Percentiles rank a stretch among this genome's conserved stretches.
phyloP scores from a whole-genome alignment of 2,797 vertebrate species.

The Chrysocyon brachyurus region DNA sequence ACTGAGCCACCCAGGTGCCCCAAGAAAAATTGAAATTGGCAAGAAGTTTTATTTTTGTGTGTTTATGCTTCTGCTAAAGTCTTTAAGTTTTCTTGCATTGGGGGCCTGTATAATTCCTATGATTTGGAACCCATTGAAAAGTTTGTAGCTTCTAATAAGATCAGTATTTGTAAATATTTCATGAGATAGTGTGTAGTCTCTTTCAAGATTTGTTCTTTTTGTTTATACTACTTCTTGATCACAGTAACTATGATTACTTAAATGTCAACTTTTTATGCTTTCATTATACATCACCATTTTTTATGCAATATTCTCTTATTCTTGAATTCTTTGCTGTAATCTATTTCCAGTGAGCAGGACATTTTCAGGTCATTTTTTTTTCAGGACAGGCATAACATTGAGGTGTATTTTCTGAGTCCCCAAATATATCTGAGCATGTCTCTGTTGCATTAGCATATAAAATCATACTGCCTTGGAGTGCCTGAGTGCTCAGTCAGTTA shows the following conservation, averaged over 20 bases:
- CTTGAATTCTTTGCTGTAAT: background rate
- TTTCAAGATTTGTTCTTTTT: background rate
- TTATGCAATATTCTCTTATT: background rate
- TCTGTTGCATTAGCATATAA: background rate
- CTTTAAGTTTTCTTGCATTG: background rate
- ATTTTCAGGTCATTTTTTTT: background rate
- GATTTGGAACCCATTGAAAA: background rate
- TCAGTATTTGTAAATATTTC: background rate
- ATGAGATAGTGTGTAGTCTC: background rate
- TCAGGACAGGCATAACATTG: background rate
- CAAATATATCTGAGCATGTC: background rate
- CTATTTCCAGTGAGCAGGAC: background rate
- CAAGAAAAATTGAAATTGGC: background rate
- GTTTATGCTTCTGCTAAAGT: background rate
- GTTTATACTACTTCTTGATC: background rate
- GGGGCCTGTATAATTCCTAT: background rate
- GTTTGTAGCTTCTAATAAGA: background rate
- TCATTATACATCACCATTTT: background rate
- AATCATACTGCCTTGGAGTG: background rate
- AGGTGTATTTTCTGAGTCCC: background rate
- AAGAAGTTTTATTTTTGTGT: background rate
- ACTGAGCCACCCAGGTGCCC: background rate
- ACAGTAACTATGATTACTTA: background rate
- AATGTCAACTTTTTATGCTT: background rate
- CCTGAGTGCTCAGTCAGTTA: background rate